Evolutionary conservation across 2,888 invertebrate species (phyloP), one percentile per base, ranked within the genome.

Genomic region (Drosophila rellima): DNA sequence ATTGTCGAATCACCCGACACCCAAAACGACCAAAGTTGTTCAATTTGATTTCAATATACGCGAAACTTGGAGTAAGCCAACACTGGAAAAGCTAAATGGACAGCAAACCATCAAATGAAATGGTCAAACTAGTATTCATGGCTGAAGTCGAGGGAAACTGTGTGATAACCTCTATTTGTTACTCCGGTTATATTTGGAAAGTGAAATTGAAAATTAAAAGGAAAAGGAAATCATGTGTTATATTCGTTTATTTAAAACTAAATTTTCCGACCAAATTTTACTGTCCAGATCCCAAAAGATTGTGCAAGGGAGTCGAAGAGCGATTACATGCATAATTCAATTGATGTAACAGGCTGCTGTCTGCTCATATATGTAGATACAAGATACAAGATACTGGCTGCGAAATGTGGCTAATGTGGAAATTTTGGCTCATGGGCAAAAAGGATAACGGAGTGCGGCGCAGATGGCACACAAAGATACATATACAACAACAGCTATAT

Each of bases 251-350:
- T n/a, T 5, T 26, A n/a, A n/a, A n/a, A n/a, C n/a, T 7, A 2
- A 26, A 0, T 26, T 26, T 26, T 26, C 7, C 26, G 26, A 26
- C 26, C 2, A 26, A 6, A 26, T 23, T 23, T 23, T 23, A 23
- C 23, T 23, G n/a, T n/a, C n/a, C n/a, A n/a, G n/a, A n/a, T n/a
- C n/a, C n/a, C n/a, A n/a, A n/a, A n/a, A n/a, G n/a, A n/a, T n/a
- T n/a, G n/a, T n/a, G 23, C 23, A 7, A 23, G 23, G 23, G 5
- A 23, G 6, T 26, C 26, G 7, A 69, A 85, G 60, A 82, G 81
- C 82, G 80, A 88, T 85, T 81, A 80, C 82, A 82, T 82, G 74
- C 86, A 82, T 82, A 86, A 86, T 86, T 86, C 80, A 86, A 82
- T 86, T 82, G 83, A 72, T 79, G 79, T 79, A 75, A 74, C 81